These are phyloP conservation scores for Anodontia alba DNA, from an alignment of 2,888 invertebrate species.

Conservation along the genomic window DNA sequence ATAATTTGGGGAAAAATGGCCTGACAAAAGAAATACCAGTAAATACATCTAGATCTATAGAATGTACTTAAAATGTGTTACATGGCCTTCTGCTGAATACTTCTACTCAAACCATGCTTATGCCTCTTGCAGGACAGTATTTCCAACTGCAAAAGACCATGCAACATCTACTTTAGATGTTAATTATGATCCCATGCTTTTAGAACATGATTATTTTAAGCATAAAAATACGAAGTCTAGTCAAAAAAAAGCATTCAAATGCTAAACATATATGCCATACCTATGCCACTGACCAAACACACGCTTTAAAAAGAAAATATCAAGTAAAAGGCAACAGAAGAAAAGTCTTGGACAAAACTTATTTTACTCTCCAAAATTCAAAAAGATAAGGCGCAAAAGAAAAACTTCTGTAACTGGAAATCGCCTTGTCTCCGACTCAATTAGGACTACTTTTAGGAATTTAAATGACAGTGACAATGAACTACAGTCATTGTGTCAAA, in stretches of 20 bases:
- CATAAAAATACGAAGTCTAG: background rate
- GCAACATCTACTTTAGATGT: background rate
- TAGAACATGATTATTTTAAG: background rate
- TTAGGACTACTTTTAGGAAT: no score
- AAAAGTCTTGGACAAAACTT: background rate
- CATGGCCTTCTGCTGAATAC: no score
- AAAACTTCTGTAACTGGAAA: no score
- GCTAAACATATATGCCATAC: background rate
- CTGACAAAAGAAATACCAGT: no score
- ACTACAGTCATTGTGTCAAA: no score
- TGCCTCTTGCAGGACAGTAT: no score
- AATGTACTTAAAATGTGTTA: no score
- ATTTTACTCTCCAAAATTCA: background rate
- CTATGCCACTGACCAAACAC: background rate
- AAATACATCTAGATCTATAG: no score
- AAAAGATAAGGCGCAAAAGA: background rate
- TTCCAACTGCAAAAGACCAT: no score
- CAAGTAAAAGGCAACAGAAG: background rate
- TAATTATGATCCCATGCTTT: background rate
- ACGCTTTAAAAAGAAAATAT: background rate
- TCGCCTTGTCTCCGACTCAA: no score
- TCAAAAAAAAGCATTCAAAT: background rate
- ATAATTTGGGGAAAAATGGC: no score
- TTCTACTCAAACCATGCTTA: background rate
- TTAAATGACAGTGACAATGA: no score